These are phyloP conservation scores for Hippoglossus hippoglossus DNA, from an alignment of 2,797 vertebrate genomes.

Conservation along the genomic window DNA sequence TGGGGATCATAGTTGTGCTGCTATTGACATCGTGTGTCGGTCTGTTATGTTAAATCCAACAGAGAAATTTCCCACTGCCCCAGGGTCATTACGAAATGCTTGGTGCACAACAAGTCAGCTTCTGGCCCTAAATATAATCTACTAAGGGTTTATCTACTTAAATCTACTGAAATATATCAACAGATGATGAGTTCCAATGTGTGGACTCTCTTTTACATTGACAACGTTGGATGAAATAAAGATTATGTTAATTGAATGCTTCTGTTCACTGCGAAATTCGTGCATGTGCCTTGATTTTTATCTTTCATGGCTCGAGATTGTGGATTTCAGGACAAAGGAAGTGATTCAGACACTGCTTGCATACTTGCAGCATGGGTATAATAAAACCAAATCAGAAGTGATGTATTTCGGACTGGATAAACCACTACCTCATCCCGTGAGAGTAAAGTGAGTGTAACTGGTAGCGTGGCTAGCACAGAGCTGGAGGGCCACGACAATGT, in stretches of 20 bases:
- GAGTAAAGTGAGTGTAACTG: neutral
- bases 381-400: neutral
- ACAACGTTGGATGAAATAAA: neutral
- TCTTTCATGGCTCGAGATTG: neutral
- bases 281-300: neutral
- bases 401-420: constrained; percentile 6
- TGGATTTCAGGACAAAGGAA: neutral
- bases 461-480: neutral
- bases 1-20: neutral
- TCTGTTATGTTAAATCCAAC: constrained; percentile 12
- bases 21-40: constrained; percentile 4
- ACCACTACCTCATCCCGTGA: neutral
- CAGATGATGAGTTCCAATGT: neutral
- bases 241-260: neutral
- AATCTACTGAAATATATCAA: neutral
- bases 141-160: neutral
- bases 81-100: neutral
- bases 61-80: constrained; percentile 5
- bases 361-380: neutral
- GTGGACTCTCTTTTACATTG: too few species aligned
- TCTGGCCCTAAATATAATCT: constrained; percentile 7
- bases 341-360: neutral
- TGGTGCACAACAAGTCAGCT: neutral
- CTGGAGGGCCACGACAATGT: constrained; percentile 16
- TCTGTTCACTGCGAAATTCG: neutral